Conservation (phyloP, 2,113 vertebrate genomes). For the Engystomops pustulosus region DNA sequence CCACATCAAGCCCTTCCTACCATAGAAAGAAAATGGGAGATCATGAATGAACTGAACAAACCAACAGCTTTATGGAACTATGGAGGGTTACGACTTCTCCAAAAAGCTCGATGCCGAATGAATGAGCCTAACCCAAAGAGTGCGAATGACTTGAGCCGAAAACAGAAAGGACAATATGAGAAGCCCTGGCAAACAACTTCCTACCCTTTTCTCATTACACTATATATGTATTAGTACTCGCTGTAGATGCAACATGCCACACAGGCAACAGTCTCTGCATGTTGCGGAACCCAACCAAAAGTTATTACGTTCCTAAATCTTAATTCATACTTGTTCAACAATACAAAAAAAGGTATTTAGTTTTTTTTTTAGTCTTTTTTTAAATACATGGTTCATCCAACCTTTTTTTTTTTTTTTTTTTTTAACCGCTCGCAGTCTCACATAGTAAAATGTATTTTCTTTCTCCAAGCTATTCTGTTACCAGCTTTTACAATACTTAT, state of each 20-base stretch:
- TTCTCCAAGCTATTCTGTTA: too few species aligned
- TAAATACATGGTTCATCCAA: background rate
- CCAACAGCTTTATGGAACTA: constrained; percentile 76
- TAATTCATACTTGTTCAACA: background rate
- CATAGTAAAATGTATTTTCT: too few species aligned
- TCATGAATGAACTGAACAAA: too few species aligned
- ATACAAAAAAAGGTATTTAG: too few species aligned
- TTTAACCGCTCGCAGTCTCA: background rate
- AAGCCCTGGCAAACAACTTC: constrained; percentile 65
- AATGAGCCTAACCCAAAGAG: constrained; percentile 71
- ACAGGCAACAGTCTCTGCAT: constrained; percentile 65
- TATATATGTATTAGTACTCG: constrained; percentile 70
- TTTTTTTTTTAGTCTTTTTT: too few species aligned
- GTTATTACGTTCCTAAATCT: background rate
- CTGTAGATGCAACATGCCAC: constrained; percentile 78
- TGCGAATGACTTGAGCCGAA: constrained; percentile 74
- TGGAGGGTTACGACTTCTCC: constrained; percentile 63
- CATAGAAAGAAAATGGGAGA: constrained; percentile 53
- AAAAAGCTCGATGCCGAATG: constrained; percentile 63
- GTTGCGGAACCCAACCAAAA: background rate
- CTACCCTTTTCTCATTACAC: constrained; percentile 66
- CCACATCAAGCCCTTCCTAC: constrained; percentile 91
- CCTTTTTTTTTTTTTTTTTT: background rate
- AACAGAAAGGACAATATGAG: constrained; percentile 69
- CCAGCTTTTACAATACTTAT: background rate